Evolutionary conservation across 1,140 invertebrate species (phyloP).

Genomic region (Argopecten irradians): DNA sequence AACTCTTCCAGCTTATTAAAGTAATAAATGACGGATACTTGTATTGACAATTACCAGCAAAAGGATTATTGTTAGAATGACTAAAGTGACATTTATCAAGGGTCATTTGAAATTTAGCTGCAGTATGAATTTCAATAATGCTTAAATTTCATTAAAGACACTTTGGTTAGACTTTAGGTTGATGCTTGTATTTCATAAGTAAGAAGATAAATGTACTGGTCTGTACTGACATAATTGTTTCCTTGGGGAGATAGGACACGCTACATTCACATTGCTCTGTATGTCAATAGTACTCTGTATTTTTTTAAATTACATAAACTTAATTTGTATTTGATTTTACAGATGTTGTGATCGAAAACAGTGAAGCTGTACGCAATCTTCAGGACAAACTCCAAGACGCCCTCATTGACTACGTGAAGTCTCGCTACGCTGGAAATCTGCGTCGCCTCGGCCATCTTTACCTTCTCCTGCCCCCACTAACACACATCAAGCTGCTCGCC

Average conservation of each 20-base stretch:
- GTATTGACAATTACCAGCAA: background rate
- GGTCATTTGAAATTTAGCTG: too few relatives aligned
- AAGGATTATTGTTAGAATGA: background rate
- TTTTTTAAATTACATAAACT: constrained; percentile 9
- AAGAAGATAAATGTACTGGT: too few relatives aligned
- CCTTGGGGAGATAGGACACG: too few relatives aligned
- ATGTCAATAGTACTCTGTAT: background rate
- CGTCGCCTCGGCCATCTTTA: constrained; percentile 89
- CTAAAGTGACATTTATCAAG: too few relatives aligned
- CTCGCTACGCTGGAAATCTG: constrained; percentile 83
- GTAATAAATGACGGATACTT: background rate
- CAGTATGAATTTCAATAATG: too few relatives aligned
- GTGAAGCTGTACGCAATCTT: constrained; percentile 88
- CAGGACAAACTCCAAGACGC: constrained; percentile 91
- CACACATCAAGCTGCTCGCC: constrained; percentile 90
- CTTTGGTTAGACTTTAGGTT: background rate
- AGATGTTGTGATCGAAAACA: constrained; percentile 91
- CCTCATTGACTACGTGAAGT: constrained; percentile 88
- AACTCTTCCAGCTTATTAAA: background rate
- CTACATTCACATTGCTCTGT: too few relatives aligned
- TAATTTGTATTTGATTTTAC: constrained; percentile 64
- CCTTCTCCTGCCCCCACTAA: constrained; percentile 89
- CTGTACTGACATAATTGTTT: too few relatives aligned
- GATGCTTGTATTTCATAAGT: too few relatives aligned
- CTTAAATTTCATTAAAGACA: background rate